phyloP scores from a whole-genome alignment of 2,797 vertebrate genomes.

The Periparus ater region DNA sequence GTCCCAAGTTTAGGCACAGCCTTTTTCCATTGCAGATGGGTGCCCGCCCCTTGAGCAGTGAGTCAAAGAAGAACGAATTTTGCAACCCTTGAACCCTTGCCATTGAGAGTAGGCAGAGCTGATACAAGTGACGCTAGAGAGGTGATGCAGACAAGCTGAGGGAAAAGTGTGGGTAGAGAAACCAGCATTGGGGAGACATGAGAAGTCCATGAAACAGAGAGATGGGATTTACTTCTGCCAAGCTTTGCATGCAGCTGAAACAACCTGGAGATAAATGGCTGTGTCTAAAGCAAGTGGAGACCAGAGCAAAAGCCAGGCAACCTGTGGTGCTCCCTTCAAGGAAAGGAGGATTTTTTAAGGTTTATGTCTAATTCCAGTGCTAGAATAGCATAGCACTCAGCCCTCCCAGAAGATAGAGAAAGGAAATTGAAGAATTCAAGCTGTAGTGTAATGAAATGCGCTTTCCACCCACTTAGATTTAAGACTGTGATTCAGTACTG shows the following conservation, averaged over 20 bases:
- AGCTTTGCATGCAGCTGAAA: background rate
- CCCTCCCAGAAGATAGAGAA: background rate
- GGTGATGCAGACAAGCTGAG: background rate
- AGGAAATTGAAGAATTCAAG: constrained; percentile 36
- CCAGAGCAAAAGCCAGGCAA: background rate
- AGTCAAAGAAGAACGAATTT: background rate
- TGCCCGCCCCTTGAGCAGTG: background rate
- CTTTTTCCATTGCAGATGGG: background rate
- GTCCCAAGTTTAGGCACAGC: no score
- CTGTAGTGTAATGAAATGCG: constrained; percentile 14
- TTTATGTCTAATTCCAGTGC: background rate
- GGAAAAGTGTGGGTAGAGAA: background rate
- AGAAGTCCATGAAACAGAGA: background rate
- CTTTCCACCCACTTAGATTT: constrained; percentile 55
- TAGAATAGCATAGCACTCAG: background rate
- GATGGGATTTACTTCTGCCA: background rate
- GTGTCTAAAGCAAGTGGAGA: background rate
- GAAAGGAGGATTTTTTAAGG: background rate
- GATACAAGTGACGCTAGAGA: background rate
- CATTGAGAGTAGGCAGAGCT: background rate
- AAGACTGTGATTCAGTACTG: constrained; percentile 44
- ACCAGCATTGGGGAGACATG: rapidly evolving
- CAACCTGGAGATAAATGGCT: background rate
- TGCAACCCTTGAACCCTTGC: background rate
- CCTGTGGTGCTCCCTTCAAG: background rate